Conservation (phyloP, 2,113 vertebrate species). For the Pelecanoides urinatrix region DNA sequence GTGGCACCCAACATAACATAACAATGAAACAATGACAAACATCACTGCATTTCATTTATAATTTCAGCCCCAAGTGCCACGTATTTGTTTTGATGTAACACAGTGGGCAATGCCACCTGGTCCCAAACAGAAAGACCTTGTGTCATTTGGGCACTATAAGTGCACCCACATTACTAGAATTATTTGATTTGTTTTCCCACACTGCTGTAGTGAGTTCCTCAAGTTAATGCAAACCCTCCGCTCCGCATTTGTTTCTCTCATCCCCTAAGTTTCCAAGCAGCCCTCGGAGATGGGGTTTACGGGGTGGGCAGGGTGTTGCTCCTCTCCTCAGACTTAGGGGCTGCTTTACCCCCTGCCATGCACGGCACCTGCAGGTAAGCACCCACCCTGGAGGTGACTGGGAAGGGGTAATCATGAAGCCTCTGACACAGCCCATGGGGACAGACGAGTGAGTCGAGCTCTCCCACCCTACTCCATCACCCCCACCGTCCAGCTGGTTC, state of each 20-base stretch:
- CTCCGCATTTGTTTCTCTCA: not conserved
- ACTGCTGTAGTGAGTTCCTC: not conserved
- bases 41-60: not conserved
- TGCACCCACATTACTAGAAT: not conserved
- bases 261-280: not conserved
- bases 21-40: constrained; percentile 1
- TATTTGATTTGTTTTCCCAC: not conserved
- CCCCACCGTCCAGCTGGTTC: not conserved
- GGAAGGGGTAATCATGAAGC: not conserved
- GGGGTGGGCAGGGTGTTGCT: not conserved
- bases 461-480: not conserved
- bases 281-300: not conserved
- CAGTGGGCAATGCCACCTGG: not conserved
- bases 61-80: not conserved
- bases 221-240: not conserved
- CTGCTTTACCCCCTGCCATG: not conserved
- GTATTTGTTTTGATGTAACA: not conserved
- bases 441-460: not conserved
- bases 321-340: not conserved
- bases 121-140: not conserved
- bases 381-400: not conserved
- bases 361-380: not conserved
- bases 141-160: accelerated
- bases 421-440: not conserved
- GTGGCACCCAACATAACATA: not conserved